A percentile compares a stretch with the other conserved stretches of the same genome.
phyloP scores from a whole-genome alignment of 2,797 vertebrate species.

The Coregonus ussuriensis region DNA sequence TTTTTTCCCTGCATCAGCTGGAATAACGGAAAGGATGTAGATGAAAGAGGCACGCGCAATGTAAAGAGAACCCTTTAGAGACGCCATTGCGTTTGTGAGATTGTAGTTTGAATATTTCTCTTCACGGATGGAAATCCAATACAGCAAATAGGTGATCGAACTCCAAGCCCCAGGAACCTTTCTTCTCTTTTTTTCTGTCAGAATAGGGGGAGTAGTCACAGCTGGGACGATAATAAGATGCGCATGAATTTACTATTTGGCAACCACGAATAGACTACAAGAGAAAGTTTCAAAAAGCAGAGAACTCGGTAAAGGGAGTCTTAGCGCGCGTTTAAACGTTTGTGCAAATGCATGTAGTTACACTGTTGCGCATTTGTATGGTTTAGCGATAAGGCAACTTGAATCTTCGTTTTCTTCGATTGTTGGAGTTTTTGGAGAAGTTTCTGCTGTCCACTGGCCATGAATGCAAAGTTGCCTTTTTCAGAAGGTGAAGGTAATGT shows the following conservation, averaged over 20 bases:
- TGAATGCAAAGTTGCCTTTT: slow-evolving; percentile 69
- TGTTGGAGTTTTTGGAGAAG: slow-evolving; percentile 70
- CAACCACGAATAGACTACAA: slow-evolving; percentile 50
- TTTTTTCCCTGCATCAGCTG: slow-evolving; percentile 1
- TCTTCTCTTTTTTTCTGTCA: slow-evolving; percentile 38
- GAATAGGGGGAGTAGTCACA: slow-evolving; percentile 73
- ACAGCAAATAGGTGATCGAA: slow-evolving; percentile 45
- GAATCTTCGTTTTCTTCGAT: slow-evolving; percentile 59
- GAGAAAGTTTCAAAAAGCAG: slow-evolving; percentile 62
- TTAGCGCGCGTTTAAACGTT: slow-evolving; percentile 22
- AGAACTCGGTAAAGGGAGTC: slow-evolving; percentile 25
- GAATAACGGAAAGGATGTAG: slow-evolving; percentile 70
- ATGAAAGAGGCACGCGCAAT: slow-evolving; percentile 70
- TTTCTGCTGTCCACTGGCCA: slow-evolving; percentile 66
- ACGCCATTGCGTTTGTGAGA: slow-evolving; percentile 64
- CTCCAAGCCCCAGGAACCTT: slow-evolving; percentile 64
- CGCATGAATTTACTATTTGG: slow-evolving; percentile 77
- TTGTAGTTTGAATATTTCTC: slow-evolving; percentile 68
- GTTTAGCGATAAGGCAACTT: slow-evolving; percentile 31
- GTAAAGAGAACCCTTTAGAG: slow-evolving; percentile 42
- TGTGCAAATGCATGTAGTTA: slow-evolving; percentile 14
- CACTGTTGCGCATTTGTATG: slow-evolving; percentile 18
- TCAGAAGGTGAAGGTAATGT: slow-evolving; percentile 70
- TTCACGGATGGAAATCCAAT: slow-evolving; percentile 45
- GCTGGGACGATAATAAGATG: slow-evolving; percentile 80